Conservation (phyloP, 2,888 invertebrate genomes). For the Flabesymbios commensalis region DNA sequence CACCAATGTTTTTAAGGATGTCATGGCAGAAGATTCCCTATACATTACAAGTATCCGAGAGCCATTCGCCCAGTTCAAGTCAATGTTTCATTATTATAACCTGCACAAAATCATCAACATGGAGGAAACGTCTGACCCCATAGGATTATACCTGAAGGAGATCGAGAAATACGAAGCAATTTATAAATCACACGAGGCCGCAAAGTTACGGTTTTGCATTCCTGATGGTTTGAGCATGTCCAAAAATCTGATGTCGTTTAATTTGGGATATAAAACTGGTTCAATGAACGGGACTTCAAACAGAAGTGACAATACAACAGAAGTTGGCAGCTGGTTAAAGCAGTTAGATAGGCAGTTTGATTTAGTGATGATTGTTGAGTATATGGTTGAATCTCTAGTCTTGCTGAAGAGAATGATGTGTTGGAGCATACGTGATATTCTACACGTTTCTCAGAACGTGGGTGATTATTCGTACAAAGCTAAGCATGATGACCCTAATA, state of each 20-base stretch:
- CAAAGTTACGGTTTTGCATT: slow-evolving; percentile 41
- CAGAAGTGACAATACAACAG: slow-evolving; percentile 25
- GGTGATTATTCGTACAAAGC: slow-evolving; percentile 14
- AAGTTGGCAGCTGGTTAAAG: slow-evolving; percentile 34
- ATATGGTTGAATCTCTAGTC: slow-evolving; percentile 56
- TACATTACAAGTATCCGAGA: slow-evolving; percentile 54
- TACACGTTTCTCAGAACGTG: slow-evolving; percentile 45
- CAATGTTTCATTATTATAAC: slow-evolving; percentile 52
- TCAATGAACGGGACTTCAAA: slow-evolving; percentile 41
- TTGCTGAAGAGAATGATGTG: slow-evolving; percentile 53
- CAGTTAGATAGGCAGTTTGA: slow-evolving; percentile 44
- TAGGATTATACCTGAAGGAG: slow-evolving; percentile 45
- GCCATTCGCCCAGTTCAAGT: slow-evolving; percentile 52
- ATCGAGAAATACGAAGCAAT: slow-evolving; percentile 46
- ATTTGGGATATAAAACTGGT: slow-evolving; percentile 53
- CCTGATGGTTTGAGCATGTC: slow-evolving; percentile 52
- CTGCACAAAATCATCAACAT: slow-evolving; percentile 40
- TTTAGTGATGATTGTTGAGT: slow-evolving; percentile 56
- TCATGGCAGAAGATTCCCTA: slow-evolving; percentile 47
- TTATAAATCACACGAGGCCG: slow-evolving; percentile 37
- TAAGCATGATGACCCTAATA: slow-evolving; percentile 25
- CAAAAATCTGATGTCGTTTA: slow-evolving; percentile 52
- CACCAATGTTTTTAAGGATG: slow-evolving; percentile 36
- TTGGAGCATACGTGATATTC: slow-evolving; percentile 55
- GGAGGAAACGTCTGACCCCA: slow-evolving; percentile 28